Base-by-base conservation (phyloP, 2,888 invertebrate genomes). In the Autographa gamma region DNA sequence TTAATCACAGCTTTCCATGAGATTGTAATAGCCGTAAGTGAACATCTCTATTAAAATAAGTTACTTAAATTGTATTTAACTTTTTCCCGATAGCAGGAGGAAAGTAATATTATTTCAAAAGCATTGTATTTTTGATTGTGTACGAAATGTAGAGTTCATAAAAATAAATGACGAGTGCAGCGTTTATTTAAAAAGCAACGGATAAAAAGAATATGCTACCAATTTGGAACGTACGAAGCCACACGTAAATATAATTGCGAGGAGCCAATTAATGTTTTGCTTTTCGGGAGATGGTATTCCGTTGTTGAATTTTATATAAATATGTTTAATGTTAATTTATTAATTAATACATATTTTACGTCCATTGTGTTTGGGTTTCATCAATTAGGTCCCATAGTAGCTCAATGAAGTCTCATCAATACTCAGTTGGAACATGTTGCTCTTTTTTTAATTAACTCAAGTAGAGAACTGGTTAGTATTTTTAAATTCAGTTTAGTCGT, bases 81-180 rank as follows among this genome's bases (percentile, higher is more conserved):
- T 48, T n/a, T 48, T 43, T n/a, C 14, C n/a, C 8, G 7, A 48
- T 48, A n/a, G n/a, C n/a, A n/a, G n/a, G 8, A n/a, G n/a, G n/a
- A 8, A 48, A n/a, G n/a, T 16, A n/a, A 8, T 7, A 5, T 1
- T n/a, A 5, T 48, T 16, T n/a, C 7, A n/a, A n/a, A 48, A n/a
- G 5, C n/a, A 48, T 48, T 48, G 38, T 38, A 34, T 48, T n/a
- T 7, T 48, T 8, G 25, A 25, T 25, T 48, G n/a, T 48, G 48
- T n/a, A n/a, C 48, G n/a, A 16, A 48, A n/a, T n/a, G 48, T 48
- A 48, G 48, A n/a, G n/a, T 48, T 48, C n/a, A 48, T 48, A 48
- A 48, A 48, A 48, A n/a, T n/a, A n/a, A 48, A 48, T 48, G 48
- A n/a, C n/a, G 48, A 48, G n/a, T 48, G n/a, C 48, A 48, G n/a